A percentile compares a stretch with the other conserved stretches of the same genome.
Evolutionary conservation across 2,797 vertebrate genomes (phyloP).

Genomic region (Dipus sagitta): DNA sequence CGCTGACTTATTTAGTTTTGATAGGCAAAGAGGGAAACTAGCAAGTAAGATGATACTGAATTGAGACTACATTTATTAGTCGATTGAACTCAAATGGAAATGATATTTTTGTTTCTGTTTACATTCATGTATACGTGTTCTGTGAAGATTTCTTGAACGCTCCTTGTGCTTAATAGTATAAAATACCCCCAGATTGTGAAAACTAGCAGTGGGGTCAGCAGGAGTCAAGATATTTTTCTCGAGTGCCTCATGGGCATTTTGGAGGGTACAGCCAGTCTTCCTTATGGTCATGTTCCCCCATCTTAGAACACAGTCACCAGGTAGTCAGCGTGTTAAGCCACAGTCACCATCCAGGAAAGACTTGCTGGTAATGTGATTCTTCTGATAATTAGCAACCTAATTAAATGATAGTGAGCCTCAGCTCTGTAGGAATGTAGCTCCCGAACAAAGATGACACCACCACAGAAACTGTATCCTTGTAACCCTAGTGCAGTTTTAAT

Average conservation of each 20-base stretch:
- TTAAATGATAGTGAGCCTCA: conserved; percentile 63
- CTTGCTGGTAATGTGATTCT: conserved; percentile 71
- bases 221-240: background rate
- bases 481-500: conserved; percentile 70
- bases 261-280: conserved; percentile 33
- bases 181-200: conserved; percentile 32
- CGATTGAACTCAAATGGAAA: conserved; percentile 38
- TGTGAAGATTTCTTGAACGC: conserved; percentile 52
- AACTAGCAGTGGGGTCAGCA: conserved; percentile 14
- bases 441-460: conserved; percentile 64
- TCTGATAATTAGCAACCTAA: conserved; percentile 70
- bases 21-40: conserved; percentile 60
- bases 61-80: conserved; percentile 54
- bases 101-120: conserved; percentile 58
- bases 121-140: background rate
- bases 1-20: conserved; percentile 40
- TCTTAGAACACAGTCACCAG: conserved; percentile 65
- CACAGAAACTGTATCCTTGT: conserved; percentile 68
- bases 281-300: conserved; percentile 44
- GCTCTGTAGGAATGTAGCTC: conserved; percentile 25
- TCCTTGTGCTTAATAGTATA: conserved; percentile 42
- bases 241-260: background rate
- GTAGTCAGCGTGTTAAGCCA: conserved; percentile 70
- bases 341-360: conserved; percentile 55
- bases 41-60: conserved; percentile 51